Percentiles rank a stretch among this genome's conserved stretches.
Conservation (phyloP, 2,888 invertebrate genomes). For the Cheilosia impressa region DNA sequence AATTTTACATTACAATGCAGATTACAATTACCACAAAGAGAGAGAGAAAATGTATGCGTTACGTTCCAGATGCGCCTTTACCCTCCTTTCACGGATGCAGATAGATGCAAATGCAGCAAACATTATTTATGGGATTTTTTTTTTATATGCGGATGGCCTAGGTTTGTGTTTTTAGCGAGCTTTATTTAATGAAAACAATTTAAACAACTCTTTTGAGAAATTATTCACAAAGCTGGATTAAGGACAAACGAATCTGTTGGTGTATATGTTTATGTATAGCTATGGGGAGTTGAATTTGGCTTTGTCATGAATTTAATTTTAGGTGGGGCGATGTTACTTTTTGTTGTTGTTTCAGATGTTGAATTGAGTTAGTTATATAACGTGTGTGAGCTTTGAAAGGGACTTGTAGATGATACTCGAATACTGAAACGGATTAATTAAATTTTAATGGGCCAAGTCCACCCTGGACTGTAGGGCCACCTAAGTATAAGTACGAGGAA, state of each 20-base stretch:
- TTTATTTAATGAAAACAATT: constrained; percentile 62
- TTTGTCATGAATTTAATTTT: neutral
- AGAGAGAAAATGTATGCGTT: constrained; percentile 51
- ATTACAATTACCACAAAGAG: constrained; percentile 71
- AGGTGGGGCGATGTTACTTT: neutral
- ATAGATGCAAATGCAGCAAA: constrained; percentile 67
- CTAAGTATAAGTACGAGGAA: too few species aligned
- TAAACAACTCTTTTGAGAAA: constrained; percentile 39
- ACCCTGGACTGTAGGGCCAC: too few species aligned
- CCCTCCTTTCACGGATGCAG: constrained; percentile 37
- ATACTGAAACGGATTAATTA: too few species aligned
- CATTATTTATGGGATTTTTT: constrained; percentile 69
- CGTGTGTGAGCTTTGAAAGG: too few species aligned
- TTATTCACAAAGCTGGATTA: constrained; percentile 31
- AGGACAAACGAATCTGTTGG: neutral
- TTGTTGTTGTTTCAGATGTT: too few species aligned
- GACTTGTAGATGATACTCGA: too few species aligned
- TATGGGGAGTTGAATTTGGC: neutral
- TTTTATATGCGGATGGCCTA: constrained; percentile 26
- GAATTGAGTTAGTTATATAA: too few species aligned
- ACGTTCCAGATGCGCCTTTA: constrained; percentile 54
- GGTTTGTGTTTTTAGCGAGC: constrained; percentile 17
- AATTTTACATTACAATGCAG: constrained; percentile 73
- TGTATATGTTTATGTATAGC: too few species aligned
- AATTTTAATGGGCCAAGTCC: too few species aligned